Conservation (phyloP, 2,113 vertebrate species). For the Podocnemis expansa region DNA sequence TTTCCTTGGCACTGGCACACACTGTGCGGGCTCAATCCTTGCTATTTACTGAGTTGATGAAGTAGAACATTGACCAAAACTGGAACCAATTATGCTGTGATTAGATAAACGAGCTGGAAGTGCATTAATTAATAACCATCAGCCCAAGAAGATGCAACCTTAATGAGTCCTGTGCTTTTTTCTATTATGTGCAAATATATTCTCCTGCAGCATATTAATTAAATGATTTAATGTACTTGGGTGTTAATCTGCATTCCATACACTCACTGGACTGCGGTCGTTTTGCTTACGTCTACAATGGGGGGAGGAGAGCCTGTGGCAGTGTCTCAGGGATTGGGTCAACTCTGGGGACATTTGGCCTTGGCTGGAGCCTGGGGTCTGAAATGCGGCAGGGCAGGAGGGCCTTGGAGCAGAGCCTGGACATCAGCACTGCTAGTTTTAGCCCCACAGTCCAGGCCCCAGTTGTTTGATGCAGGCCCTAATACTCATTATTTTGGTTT, state of each 20-base stretch:
- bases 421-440: background rate
- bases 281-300: background rate
- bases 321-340: background rate
- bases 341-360: background rate
- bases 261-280: background rate
- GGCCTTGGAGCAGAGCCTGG: background rate
- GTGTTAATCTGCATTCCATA: background rate
- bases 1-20: fast-evolving
- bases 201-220: background rate
- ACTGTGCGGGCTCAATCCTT: background rate
- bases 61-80: constrained; percentile 50
- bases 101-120: constrained; percentile 61
- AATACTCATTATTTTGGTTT: background rate
- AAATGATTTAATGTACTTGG: background rate
- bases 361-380: background rate
- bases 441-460: background rate
- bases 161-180: constrained; percentile 7
- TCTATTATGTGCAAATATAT: background rate
- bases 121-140: constrained; percentile 59
- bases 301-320: background rate
- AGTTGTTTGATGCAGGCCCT: background rate
- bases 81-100: constrained; percentile 37
- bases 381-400: background rate
- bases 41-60: background rate
- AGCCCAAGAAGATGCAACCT: background rate